Evolutionary conservation across 2,113 vertebrate genomes (phyloP), one percentile per base, ranked within the genome.

Genomic region (Cyprinodon tularosa): DNA sequence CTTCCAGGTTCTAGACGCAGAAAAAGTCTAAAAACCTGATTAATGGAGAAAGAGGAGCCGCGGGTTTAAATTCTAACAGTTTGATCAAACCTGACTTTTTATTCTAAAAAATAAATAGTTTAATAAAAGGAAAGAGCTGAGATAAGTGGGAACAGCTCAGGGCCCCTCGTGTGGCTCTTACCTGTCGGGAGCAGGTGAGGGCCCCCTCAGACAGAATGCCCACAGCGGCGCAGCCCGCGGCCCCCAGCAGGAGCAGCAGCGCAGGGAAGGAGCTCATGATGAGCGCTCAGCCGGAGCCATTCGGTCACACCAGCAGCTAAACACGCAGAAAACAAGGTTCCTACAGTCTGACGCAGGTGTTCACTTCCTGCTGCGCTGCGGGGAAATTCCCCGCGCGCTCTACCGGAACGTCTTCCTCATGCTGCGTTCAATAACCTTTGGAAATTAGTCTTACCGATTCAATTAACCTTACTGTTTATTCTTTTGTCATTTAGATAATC

Each of bases 181-280:
- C 77, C 90, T 88, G 85, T 60, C 11, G 40, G 0, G 78, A 3
- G 71, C 88, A 91, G 71, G 1, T 77, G 17, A 66, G 29, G 0
- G 60, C 47, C 0, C 71, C 48, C 13, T 47, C 38, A 4, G 64
- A 11, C 36, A 71, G 42, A 9, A 70, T 10, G 40, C 20, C n/a
- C 12, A 81, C 4, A 3, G 82, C 0, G n/a, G 66, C 6, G 50
- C 78, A 66, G 20, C 78, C 38, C 4, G 66, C 39, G 39, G 20
- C 62, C 0, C 38, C 77, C 3, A 70, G 1, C 0, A 72, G 4
- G 44, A 83, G 29, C 29, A 29, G 29, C 29, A 29, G 29, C 29
- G 0, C 53, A 68, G 0, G 1, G 12, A 14, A 2, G 9, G 20
- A 80, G n/a, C 0, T 0, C 29, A 29, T 29, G 29, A 29, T 29